Conservation (phyloP, 37 sponge, comb jelly and placozoan genomes). For the Petrosia ficiformis region DNA sequence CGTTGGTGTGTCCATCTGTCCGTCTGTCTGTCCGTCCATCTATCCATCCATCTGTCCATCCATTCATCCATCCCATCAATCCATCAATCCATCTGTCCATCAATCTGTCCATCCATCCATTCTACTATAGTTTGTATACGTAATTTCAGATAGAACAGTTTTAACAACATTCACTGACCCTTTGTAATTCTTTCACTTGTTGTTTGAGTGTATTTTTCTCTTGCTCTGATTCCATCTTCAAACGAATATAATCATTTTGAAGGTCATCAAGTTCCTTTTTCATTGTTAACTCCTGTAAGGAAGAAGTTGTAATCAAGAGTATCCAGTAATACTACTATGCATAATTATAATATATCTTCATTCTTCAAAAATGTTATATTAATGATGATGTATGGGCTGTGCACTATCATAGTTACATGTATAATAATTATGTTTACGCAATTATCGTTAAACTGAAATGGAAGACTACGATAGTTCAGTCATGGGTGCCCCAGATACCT, state of each 20-base stretch:
- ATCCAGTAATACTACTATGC: background rate
- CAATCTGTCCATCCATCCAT: too few species aligned
- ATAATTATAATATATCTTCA: conserved; percentile 3
- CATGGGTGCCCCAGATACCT: too few species aligned
- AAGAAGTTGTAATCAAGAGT: too few species aligned
- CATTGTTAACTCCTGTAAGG: conserved; percentile 21
- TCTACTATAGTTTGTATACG: conserved; percentile 1
- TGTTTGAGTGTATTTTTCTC: conserved; percentile 46
- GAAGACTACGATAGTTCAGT: too few species aligned
- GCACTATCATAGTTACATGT: too few species aligned
- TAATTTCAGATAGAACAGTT: background rate
- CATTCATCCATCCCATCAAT: too few species aligned
- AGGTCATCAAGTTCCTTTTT: conserved; percentile 17
- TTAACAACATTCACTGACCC: conserved; percentile 23
- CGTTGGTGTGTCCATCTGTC: too few species aligned
- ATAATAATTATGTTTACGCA: too few species aligned
- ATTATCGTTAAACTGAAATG: too few species aligned
- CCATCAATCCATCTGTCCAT: too few species aligned
- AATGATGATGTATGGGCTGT: background rate
- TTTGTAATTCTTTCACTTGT: conserved; percentile 54
- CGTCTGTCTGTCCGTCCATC: too few species aligned
- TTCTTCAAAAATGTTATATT: background rate
- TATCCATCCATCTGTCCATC: too few species aligned
- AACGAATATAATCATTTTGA: conserved; percentile 7
- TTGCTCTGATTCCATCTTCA: conserved; percentile 42